These are phyloP conservation scores for Crematogaster levior DNA, from an alignment of 2,888 invertebrate genomes.

Conservation along the genomic window DNA sequence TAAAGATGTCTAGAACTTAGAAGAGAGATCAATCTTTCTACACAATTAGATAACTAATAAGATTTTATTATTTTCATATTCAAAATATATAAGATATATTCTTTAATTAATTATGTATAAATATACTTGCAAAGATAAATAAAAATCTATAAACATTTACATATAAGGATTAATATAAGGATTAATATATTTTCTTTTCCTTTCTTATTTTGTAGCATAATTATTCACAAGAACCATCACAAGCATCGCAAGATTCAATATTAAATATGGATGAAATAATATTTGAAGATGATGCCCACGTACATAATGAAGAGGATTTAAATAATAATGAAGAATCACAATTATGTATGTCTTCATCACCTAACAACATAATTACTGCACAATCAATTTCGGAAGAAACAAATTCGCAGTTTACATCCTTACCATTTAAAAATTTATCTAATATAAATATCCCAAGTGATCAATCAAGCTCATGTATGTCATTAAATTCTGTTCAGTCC, in stretches of 20 bases:
- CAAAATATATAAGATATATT: no score
- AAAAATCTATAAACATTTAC: neutral
- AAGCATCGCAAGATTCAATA: neutral
- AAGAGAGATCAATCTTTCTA: no score
- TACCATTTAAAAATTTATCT: neutral
- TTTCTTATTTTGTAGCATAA: neutral
- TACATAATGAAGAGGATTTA: neutral
- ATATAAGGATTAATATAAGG: neutral
- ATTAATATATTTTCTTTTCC: neutral
- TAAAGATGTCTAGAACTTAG: no score
- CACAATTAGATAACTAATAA: no score
- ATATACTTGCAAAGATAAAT: neutral
- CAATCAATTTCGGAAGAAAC: neutral
- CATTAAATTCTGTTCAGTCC: neutral
- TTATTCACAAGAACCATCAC: neutral
- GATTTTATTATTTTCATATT: no score
- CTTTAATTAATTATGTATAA: no score
- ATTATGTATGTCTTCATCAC: neutral
- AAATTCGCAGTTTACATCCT: neutral
- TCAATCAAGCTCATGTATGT: neutral
- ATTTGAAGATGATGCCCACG: neutral
- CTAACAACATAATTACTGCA: neutral
- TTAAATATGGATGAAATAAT: neutral
- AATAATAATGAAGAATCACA: slow-evolving; percentile 1
- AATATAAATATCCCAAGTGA: neutral